A percentile compares a stretch with the other conserved stretches of the same genome.
Evolutionary conservation across 2,888 invertebrate species (phyloP).

Genomic region (Euzophera pinguis): DNA sequence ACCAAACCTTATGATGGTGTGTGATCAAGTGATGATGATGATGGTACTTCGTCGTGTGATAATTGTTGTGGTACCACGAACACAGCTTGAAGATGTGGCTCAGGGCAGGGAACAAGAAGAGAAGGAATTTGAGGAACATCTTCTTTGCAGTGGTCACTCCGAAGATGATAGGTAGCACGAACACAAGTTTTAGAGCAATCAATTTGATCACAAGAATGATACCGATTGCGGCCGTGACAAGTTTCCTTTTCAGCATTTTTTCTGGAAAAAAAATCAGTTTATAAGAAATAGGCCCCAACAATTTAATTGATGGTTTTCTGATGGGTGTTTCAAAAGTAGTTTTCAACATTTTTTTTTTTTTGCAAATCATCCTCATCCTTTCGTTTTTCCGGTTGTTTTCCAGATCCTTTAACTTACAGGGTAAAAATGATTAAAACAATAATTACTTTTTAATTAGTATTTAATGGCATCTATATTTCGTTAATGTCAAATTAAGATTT

Average conservation of each 20-base stretch:
- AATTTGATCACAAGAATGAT: slow-evolving; percentile 88
- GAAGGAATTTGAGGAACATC: slow-evolving; percentile 87
- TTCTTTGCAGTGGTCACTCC: slow-evolving; percentile 92
- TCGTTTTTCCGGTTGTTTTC: no score
- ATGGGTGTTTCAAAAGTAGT: no score
- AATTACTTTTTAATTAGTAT: no score
- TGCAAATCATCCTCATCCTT: no score
- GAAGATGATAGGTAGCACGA: slow-evolving; percentile 87
- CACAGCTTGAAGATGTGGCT: slow-evolving; percentile 92
- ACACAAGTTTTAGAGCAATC: slow-evolving; percentile 88
- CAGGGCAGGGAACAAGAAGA: slow-evolving; percentile 90
- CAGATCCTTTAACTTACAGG: no score
- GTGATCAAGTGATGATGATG: slow-evolving; percentile 90
- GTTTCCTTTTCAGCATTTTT: slow-evolving; percentile 87
- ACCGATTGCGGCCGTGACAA: slow-evolving; percentile 86
- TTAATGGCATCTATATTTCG: no score
- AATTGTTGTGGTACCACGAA: slow-evolving; percentile 88
- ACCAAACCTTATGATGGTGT: slow-evolving; percentile 81
- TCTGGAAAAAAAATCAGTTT: slow-evolving; percentile 63
- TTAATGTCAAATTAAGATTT: no score
- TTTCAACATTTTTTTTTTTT: no score
- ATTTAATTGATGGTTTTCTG: no score
- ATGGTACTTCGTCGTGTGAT: slow-evolving; percentile 87
- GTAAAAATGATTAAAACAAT: no score
- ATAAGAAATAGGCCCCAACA: no score